Base-by-base conservation (phyloP, 2,888 invertebrate genomes). In the Yponomeuta malinellus region DNA sequence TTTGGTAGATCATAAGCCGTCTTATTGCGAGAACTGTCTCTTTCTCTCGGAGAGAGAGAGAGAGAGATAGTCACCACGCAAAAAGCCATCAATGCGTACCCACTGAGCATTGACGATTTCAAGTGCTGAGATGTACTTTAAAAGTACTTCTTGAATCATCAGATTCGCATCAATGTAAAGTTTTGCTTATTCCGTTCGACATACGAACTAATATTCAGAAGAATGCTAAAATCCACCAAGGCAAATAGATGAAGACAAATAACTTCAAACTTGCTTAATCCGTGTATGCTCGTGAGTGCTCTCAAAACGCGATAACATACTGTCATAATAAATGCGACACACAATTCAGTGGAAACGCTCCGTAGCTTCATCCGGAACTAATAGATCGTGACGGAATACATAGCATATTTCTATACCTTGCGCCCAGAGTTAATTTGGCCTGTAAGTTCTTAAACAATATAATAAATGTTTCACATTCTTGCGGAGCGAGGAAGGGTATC, bases 251-350 rank as follows among this genome's bases (percentile, higher is more conserved):
- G 12, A 15, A 59, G 12, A 59, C 52, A 59, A 59, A 43, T 43
- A 43, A 68, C 48, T 48, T 68, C 33, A 68, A 15, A 43, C 15
- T 43, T 68, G 68, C 23, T 48, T 68, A 48, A 68, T 68, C 68
- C 65, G 12, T 33, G 65, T 65, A 65, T 65, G 33, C 31, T 59
- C 23, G 23, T 59, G 65, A 65, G 65, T 65, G 31, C 65, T 65
- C 65, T 65, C 65, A 10, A 65, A 65, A 31, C 23, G 65, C 33
- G 65, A 65, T 65, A 65, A 65, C 65, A 65, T 43, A 43, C 43
- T 43, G 43, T 43, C 43, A 37, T 37, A 37, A 37, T 5, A 37
- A 37, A 37, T 37, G 5, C 37, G 2, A 37, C 37, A 37, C 37
- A 43, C 9, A 43, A 43, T 43, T 43, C 43, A 15, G 52, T 59